Conservation (phyloP, 2,888 invertebrate genomes). For the Tryphoninae sp. region DNA sequence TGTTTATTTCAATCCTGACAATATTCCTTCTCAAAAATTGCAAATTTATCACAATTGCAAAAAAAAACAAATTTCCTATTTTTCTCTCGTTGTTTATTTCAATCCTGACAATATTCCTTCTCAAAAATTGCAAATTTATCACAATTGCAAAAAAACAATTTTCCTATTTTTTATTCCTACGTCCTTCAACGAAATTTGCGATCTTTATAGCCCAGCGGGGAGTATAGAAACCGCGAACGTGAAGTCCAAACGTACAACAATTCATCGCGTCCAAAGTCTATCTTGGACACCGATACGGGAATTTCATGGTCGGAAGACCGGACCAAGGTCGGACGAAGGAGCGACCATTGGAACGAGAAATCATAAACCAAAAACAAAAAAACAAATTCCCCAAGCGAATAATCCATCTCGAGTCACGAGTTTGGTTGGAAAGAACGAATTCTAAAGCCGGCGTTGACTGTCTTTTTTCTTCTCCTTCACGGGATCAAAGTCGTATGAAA, state of each 20-base stretch:
- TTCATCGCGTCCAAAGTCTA: too few species aligned
- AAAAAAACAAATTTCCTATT: not conserved
- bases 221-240: too few species aligned
- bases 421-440: too few species aligned
- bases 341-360: constrained; percentile 7
- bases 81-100: not conserved
- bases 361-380: not conserved
- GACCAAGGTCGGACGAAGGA: constrained; percentile 48
- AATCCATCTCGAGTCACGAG: not conserved
- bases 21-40: not conserved
- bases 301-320: constrained; percentile 48
- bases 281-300: not conserved
- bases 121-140: not conserved
- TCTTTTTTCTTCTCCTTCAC: too few species aligned
- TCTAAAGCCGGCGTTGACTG: too few species aligned
- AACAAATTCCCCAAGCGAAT: not conserved
- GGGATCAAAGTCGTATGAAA: too few species aligned
- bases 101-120: not conserved
- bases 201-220: too few species aligned
- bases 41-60: not conserved
- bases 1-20: not conserved
- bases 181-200: too few species aligned
- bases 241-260: too few species aligned
- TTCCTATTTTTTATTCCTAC: too few species aligned
- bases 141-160: not conserved